Conservation (phyloP, 2,113 vertebrate genomes). For the Petroica traversi region DNA sequence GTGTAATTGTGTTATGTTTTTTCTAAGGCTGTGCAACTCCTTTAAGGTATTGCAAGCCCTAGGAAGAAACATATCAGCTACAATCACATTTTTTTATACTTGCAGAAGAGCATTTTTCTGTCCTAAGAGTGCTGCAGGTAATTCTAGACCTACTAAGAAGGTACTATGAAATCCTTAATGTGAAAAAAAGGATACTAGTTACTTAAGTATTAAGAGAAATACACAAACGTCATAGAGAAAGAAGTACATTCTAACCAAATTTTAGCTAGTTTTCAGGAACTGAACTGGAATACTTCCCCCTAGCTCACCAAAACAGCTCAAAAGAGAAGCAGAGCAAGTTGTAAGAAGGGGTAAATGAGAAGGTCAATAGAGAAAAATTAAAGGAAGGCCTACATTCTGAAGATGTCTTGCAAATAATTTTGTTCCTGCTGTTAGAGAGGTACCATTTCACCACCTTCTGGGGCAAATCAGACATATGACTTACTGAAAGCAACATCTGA, state of each 20-base stretch:
- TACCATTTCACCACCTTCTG: not conserved
- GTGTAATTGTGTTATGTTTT: not conserved
- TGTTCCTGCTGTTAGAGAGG: not conserved
- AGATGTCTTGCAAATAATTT: not conserved
- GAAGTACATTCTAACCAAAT: not conserved
- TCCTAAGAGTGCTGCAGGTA: not conserved
- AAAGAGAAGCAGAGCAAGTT: not conserved
- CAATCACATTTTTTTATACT: not conserved
- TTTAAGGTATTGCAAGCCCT: not conserved
- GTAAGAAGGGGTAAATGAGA: not conserved
- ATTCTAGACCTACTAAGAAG: not conserved
- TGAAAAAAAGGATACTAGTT: not conserved
- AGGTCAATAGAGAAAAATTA: not conserved
- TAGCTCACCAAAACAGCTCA: not conserved
- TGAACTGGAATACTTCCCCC: not conserved
- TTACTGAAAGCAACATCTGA: not conserved
- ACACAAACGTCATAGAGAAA: not conserved
- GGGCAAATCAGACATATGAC: not conserved
- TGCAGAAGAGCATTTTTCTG: not conserved
- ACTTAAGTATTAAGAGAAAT: not conserved
- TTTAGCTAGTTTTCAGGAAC: not conserved
- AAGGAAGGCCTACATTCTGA: not conserved
- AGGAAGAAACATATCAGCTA: not conserved
- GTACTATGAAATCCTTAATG: not conserved
- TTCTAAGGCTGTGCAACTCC: not conserved